Conservation (phyloP, 1,140 invertebrate species). For the Drosophila triauraria region DNA sequence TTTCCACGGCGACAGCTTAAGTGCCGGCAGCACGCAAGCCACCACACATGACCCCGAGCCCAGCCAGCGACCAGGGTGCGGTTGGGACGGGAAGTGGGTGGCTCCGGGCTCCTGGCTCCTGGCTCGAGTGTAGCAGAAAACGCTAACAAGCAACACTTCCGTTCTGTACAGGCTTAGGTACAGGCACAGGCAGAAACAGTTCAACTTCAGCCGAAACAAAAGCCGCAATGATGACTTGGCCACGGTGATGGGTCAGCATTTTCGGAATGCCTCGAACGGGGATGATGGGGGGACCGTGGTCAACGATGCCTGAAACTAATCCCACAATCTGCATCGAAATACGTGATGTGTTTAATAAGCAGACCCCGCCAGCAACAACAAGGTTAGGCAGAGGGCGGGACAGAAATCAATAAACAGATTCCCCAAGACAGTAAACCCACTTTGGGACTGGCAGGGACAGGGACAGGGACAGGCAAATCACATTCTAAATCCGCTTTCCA, state of each 20-base stretch:
- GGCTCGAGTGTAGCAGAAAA: slow-evolving; percentile 35
- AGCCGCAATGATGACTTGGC: slow-evolving; percentile 56
- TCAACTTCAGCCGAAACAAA: slow-evolving; percentile 67
- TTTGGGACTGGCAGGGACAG: slow-evolving; percentile 13
- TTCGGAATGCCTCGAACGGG: slow-evolving; percentile 29
- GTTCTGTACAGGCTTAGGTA: neutral
- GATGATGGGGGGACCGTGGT: slow-evolving; percentile 7
- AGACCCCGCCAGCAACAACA: slow-evolving; percentile 19
- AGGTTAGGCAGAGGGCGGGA: neutral
- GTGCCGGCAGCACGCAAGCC: slow-evolving; percentile 71
- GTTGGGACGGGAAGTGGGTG: neutral
- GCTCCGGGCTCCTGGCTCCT: neutral
- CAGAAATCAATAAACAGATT: slow-evolving; percentile 34
- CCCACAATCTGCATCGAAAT: slow-evolving; percentile 76
- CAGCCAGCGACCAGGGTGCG: slow-evolving; percentile 7
- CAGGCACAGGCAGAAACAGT: slow-evolving; percentile 41
- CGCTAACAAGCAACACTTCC: slow-evolving; percentile 64
- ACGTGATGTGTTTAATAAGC: slow-evolving; percentile 79
- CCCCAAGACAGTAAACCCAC: slow-evolving; percentile 6
- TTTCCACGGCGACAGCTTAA: slow-evolving; percentile 61
- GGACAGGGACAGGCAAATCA: slow-evolving; percentile 17
- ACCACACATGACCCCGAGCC: slow-evolving; percentile 56
- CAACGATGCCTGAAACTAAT: slow-evolving; percentile 81
- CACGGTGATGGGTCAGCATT: slow-evolving; percentile 57
- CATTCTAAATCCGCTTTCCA: slow-evolving; percentile 24